Base-by-base conservation (phyloP, 2,888 invertebrate species). In the Oscheius myriophilus region DNA sequence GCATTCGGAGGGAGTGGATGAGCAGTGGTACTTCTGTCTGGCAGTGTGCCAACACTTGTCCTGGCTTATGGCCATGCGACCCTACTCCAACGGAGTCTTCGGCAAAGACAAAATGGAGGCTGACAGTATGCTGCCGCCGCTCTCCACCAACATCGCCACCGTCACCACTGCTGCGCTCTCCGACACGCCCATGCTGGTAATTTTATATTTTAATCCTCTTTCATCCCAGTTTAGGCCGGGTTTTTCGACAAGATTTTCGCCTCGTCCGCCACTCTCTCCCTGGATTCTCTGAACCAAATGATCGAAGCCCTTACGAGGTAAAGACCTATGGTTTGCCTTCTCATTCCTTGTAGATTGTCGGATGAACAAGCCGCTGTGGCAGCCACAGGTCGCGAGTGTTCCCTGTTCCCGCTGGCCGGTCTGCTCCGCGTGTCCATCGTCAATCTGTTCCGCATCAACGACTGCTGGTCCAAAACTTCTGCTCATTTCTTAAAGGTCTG, bases 21-120 rank as follows among this genome's bases (percentile, higher is more conserved):
- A 65, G 18, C 55, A 69, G n/a, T 70, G 70, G 70, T 69, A 33
- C 33, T 33, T 33, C 33, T 33, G 33, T 33, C 33, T 33, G 33
- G 33, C 33, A 33, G 33, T 96, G 0, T 89, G 97, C 39, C 96
- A 96, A 89, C 91, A 91, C 83, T 86, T 91, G 87, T 91, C 93
- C 0, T 97, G 96, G 96, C 96, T 97, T 83, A 89, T 97, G 55
- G 96, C 96, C 0, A 88, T 97, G 69, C 95, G 96, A 87, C 96
- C 96, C 0, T 93, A 95, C 0, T 95, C 95, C 21, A 95, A 96
- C 39, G 93, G 94, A 79, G 90, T 96, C 86, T 79, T 80, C 43
- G 71, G 80, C 14, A 72, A 75, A 53, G 76, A 65, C 6, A 62
- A 75, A 57, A 70, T 72, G 3, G 66, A 73, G 49, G 74, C 61